Evolutionary conservation across 1,140 invertebrate genomes (phyloP).

Genomic region (Halictus rubicundus): DNA sequence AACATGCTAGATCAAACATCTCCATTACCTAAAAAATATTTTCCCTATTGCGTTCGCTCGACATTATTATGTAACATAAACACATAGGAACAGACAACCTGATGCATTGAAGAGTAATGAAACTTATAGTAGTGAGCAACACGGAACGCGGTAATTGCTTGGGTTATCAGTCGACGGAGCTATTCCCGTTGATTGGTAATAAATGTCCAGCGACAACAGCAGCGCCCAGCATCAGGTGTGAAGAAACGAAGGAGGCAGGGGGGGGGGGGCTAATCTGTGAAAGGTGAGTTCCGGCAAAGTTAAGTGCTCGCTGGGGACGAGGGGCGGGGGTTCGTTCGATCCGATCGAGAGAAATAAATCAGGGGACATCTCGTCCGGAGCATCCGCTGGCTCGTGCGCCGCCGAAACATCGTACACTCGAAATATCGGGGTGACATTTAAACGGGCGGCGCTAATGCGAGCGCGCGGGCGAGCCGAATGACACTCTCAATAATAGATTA

Average conservation of each 20-base stretch:
- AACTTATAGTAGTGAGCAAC: too few relatives aligned
- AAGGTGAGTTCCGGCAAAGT: constrained; percentile 1
- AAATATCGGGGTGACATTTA: constrained; percentile 62
- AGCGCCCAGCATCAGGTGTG: neutral
- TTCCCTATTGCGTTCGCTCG: too few relatives aligned
- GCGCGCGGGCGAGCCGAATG: constrained; percentile 56
- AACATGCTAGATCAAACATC: too few relatives aligned
- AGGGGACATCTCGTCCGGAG: constrained; percentile 39
- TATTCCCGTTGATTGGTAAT: neutral
- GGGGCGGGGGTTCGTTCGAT: constrained; percentile 53
- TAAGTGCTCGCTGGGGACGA: constrained; percentile 39
- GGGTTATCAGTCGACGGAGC: neutral
- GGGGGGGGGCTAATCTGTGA: neutral
- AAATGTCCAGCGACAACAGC: neutral
- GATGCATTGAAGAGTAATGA: too few relatives aligned
- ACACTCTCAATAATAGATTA: constrained; percentile 77
- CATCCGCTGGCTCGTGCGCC: constrained; percentile 24
- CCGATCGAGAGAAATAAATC: constrained; percentile 67
- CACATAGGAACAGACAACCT: too few relatives aligned
- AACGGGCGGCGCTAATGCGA: constrained; percentile 56
- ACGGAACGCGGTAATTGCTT: too few relatives aligned
- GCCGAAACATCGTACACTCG: constrained; percentile 39
- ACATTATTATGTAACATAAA: too few relatives aligned
- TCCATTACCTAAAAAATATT: too few relatives aligned
- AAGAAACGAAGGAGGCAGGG: neutral